Conservation (phyloP, 1,140 invertebrate species). For the Papilio helenus region DNA sequence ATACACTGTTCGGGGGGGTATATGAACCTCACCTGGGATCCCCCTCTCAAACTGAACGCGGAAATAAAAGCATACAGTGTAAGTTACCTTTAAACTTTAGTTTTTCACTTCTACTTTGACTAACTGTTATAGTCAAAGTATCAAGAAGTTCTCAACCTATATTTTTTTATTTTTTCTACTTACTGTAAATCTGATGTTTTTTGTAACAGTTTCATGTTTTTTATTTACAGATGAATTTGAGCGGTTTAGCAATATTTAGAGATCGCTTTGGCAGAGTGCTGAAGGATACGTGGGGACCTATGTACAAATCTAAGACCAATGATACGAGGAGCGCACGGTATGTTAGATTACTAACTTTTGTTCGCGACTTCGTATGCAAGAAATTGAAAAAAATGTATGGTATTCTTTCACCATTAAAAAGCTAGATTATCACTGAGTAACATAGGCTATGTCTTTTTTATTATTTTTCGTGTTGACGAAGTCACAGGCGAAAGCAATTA, state of each 20-base stretch:
- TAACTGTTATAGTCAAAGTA: not conserved
- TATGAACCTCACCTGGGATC: slow-evolving; percentile 87
- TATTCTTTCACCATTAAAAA: too few species aligned
- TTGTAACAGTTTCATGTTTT: not conserved
- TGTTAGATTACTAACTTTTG: too few species aligned
- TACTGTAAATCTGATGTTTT: too few species aligned
- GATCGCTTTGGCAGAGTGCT: slow-evolving; percentile 59
- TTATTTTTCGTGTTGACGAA: too few species aligned
- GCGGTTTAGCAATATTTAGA: slow-evolving; percentile 63
- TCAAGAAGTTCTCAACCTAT: not conserved
- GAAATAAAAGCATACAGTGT: slow-evolving; percentile 88
- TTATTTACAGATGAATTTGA: slow-evolving; percentile 69
- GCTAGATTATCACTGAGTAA: too few species aligned
- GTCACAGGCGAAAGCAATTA: too few species aligned
- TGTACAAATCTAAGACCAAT: slow-evolving; percentile 68
- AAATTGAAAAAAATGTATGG: too few species aligned
- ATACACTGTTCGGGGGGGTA: slow-evolving; percentile 86
- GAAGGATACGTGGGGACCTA: slow-evolving; percentile 63
- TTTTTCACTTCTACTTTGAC: not conserved
- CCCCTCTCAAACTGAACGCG: slow-evolving; percentile 88
- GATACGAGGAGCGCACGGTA: slow-evolving; percentile 63
- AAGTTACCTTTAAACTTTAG: slow-evolving; percentile 50
- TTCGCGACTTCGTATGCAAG: too few species aligned
- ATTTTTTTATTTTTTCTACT: too few species aligned
- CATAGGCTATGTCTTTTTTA: too few species aligned